Evolutionary conservation across 1,140 invertebrate genomes (phyloP).

Genomic region (Ceratina calcarata): DNA sequence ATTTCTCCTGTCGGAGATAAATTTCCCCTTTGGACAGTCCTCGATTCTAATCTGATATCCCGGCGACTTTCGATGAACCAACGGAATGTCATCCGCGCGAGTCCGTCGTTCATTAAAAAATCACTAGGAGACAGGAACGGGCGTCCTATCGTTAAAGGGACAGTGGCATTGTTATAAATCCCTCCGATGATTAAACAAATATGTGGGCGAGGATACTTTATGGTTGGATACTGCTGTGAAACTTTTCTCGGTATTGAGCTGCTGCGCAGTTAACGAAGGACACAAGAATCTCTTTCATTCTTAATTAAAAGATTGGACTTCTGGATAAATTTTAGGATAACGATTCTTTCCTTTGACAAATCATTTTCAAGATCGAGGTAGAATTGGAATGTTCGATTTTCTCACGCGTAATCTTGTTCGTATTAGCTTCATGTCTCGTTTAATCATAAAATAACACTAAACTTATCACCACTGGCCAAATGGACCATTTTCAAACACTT

Average conservation of each 20-base stretch:
- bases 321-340: too few relatives aligned
- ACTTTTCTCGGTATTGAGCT: neutral
- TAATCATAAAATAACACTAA: too few relatives aligned
- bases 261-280: too few relatives aligned
- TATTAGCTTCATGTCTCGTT: too few relatives aligned
- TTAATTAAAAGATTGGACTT: too few relatives aligned
- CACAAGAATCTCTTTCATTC: too few relatives aligned
- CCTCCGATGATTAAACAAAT: slow-evolving; percentile 18
- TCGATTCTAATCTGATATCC: slow-evolving; percentile 78
- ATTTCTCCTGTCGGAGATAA: slow-evolving; percentile 76
- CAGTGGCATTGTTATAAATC: slow-evolving; percentile 56
- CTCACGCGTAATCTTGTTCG: too few relatives aligned
- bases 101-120: slow-evolving; percentile 65
- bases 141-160: slow-evolving; percentile 43
- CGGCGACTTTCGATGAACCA: slow-evolving; percentile 65
- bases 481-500: too few relatives aligned
- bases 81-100: slow-evolving; percentile 68
- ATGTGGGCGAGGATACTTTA: slow-evolving; percentile 33
- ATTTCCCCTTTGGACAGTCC: slow-evolving; percentile 70
- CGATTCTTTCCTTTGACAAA: too few relatives aligned
- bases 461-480: too few relatives aligned
- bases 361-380: too few relatives aligned
- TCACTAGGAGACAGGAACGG: slow-evolving; percentile 51
- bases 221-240: neutral
- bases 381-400: too few relatives aligned